Evolutionary conservation across 2,888 invertebrate genomes (phyloP), one percentile per base, ranked within the genome.

Genomic region (Ormyrus rosae): DNA sequence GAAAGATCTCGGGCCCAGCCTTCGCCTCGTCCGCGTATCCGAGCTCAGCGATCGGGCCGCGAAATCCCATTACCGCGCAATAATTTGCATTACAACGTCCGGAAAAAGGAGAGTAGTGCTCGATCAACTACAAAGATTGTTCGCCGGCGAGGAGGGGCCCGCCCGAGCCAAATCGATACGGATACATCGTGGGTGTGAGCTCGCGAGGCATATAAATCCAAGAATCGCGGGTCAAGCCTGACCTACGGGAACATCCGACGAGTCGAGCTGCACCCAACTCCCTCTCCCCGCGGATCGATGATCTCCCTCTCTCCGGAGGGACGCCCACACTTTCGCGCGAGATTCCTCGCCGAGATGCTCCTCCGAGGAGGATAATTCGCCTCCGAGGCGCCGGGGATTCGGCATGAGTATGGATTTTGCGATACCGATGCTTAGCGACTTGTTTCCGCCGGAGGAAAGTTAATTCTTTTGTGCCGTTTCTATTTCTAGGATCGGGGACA

Each of bases 301-400:
- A 78, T 70, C 58, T 78, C 50, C 11, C 34, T 34, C 34, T 34
- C 34, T 34, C 34, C 34, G 55, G 34, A 69, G 69, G n/a, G 77
- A 64, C 64, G 77, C 77, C 71, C 65, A 71, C 77, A 58, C 73
- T 72, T 72, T 72, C 53, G 6, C 75, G 34, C 51, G 55, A 63
- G 13, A 73, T 64, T 73, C 73, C 34, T 51, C 8, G 5, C 19
- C 48, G 60, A 55, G 64, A 58, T 74, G 9, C 55, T 55, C 6
- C 34, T 34, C 34, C 34, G 34, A 34, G 34, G 34, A 34, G 34
- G 34, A 34, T 34, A 34, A 34, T 34, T 34, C 34, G 34, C 34
- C 34, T 34, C 34, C 34, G 34, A 34, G 34, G 34, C 34, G 34
- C 34, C 34, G 34, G 34, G 34, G 4, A 34, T 34, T 34, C 34